phyloP scores from a whole-genome alignment of 2,797 vertebrate species.

The Botia kubotai region DNA sequence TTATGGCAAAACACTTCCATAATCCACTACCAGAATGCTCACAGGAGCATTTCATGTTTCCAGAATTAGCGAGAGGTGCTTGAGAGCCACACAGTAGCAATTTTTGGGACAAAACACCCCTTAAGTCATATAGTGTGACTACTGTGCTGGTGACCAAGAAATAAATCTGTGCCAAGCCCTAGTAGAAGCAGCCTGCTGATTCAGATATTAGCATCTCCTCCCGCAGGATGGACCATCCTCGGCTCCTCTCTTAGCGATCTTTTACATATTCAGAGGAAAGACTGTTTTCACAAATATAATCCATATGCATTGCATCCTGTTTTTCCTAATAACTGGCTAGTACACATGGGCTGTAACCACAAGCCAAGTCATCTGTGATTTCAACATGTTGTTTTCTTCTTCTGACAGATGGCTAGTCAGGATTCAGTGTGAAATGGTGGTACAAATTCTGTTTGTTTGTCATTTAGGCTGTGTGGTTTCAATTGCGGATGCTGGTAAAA shows the following conservation, averaged over 20 bases:
- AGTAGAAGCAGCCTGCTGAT: conserved; percentile 54
- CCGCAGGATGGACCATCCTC: conserved; percentile 30
- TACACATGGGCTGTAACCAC: conserved; percentile 50
- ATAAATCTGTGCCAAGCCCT: conserved; percentile 53
- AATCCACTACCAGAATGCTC: neutral
- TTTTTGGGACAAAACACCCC: conserved; percentile 39
- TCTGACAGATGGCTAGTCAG: conserved; percentile 62
- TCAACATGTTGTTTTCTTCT: conserved; percentile 60
- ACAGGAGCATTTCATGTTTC: neutral
- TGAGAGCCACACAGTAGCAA: conserved; percentile 15
- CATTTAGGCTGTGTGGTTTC: conserved; percentile 44
- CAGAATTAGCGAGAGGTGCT: conserved; percentile 28
- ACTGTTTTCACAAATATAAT: conserved; percentile 39
- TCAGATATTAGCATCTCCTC: conserved; percentile 43
- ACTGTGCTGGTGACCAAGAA: conserved; percentile 55
- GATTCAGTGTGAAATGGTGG: conserved; percentile 59
- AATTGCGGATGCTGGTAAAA: conserved; percentile 47
- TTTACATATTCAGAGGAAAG: conserved; percentile 39
- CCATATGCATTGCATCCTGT: conserved; percentile 62
- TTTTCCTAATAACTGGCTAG: conserved; percentile 56
- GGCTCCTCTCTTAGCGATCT: conserved; percentile 1
- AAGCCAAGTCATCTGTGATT: conserved; percentile 59
- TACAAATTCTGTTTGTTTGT: conserved; percentile 61
- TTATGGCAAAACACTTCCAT: neutral
- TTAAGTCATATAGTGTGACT: conserved; percentile 6